Percentiles rank a stretch among this genome's conserved stretches.
These are phyloP conservation scores for Martes martes DNA, from an alignment of 2,113 vertebrate species.

Conservation along the genomic window DNA sequence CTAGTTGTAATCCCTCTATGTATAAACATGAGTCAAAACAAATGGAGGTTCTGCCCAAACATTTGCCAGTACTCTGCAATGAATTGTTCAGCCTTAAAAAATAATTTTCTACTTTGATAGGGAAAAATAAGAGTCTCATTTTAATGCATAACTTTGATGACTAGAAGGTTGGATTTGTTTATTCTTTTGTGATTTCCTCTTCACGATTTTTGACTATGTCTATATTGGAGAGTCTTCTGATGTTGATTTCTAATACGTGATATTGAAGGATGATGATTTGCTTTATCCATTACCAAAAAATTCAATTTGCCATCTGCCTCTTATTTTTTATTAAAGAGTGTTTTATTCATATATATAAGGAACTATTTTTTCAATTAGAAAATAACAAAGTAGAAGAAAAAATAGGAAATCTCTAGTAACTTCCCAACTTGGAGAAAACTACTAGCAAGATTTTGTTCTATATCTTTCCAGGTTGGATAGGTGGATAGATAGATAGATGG, in stretches of 20 bases:
- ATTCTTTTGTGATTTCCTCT: neutral
- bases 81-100: neutral
- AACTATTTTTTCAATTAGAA: neutral
- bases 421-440: neutral
- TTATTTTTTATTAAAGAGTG: neutral
- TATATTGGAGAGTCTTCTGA: neutral
- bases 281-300: neutral
- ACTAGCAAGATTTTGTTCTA: neutral
- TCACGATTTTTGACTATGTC: neutral
- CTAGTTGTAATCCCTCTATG: neutral
- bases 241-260: neutral
- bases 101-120: neutral
- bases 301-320: neutral
- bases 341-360: neutral
- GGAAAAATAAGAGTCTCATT: neutral
- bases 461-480: neutral
- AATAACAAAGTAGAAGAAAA: slow-evolving; percentile 24
- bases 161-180: neutral
- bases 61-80: neutral
- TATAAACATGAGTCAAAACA: neutral
- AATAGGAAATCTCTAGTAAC: neutral
- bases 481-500: neutral
- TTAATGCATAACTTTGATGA: neutral
- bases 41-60: neutral
- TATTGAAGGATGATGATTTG: neutral